phyloP scores from a whole-genome alignment of 2,113 vertebrate genomes.

The Onychostoma macrolepis region DNA sequence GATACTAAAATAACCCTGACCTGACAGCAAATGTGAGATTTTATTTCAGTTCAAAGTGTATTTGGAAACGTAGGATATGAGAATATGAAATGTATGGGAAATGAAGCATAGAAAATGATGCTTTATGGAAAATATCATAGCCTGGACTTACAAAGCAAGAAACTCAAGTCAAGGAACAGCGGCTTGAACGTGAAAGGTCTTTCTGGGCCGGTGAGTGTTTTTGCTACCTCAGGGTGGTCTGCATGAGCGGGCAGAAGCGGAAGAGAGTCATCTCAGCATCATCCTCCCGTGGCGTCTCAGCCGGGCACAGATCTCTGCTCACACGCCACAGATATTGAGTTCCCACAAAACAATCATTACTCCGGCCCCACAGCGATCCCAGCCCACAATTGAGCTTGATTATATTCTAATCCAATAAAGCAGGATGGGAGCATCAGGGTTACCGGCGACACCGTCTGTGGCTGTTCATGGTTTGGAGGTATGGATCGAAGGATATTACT shows the following conservation, averaged over 20 bases:
- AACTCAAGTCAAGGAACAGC: not conserved
- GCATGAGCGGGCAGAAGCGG: constrained; percentile 3
- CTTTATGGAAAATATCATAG: not conserved
- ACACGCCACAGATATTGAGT: constrained; percentile 39
- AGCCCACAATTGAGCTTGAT: constrained; percentile 48
- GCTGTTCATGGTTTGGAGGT: constrained; percentile 11
- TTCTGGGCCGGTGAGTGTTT: not conserved
- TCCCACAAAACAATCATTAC: constrained; percentile 41
- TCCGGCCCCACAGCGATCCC: constrained; percentile 32
- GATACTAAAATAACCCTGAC: not conserved
- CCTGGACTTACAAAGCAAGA: not conserved
- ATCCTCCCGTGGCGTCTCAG: constrained; percentile 9
- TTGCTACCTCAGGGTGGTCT: not conserved
- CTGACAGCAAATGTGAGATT: not conserved
- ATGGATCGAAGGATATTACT: constrained; percentile 35
- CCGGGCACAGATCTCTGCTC: not conserved
- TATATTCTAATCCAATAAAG: constrained; percentile 47
- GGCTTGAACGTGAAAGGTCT: not conserved
- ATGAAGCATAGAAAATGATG: not conserved
- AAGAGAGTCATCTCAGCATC: not conserved
- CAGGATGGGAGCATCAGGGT: constrained; percentile 20
- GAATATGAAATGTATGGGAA: not conserved
- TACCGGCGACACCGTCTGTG: not conserved
- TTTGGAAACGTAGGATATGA: not conserved
- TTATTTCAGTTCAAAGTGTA: not conserved